Base-by-base conservation (phyloP, 2,888 invertebrate genomes). In the Opisthograptis luteolata region DNA sequence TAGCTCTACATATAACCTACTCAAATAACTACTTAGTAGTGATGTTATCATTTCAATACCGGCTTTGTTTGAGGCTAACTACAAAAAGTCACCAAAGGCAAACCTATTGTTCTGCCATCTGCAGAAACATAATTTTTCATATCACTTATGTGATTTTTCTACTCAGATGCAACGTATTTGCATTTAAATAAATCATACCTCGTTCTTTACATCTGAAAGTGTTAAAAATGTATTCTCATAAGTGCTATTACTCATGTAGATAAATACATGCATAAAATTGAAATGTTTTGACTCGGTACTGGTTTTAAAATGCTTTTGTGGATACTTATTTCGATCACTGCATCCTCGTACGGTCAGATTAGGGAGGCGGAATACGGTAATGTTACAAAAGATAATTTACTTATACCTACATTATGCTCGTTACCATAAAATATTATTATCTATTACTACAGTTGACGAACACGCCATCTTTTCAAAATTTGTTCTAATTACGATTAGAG, bases 31-130 rank as follows among this genome's bases (percentile, higher is more conserved):
- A n/a, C n/a, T n/a, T n/a, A n/a, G 6, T 10, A 9, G 17, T 34
- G 9, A 42, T 59, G 65, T 67, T 73, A 77, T 77, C 79, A 71
- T 75, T 80, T 80, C 77, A 81, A 81, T 79, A 58, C 64, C 47
- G 51, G 62, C 71, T 76, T 80, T 81, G 80, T 80, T 67, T 61
- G 51, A 55, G 50, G 20, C 46, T 58, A 54, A 32, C 32, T 45
- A 56, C 34, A 64, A 62, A 55, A 56, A 54, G 65, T 55, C 58
- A 57, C 45, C 47, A 50, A 66, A 55, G 62, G 52, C 44, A 35
- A 30, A 28, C n/a, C 61, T 60, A 73, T 75, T 75, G 75, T 75
- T 73, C 47, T 47, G 46, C 32, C 52, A 50, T 27, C 25, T 35
- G 25, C 20, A 30, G 27, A n/a, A 20, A 12, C 25, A 27, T 27